Base-by-base conservation (phyloP, 2,797 vertebrate genomes). In the Cephalopachus bancanus region DNA sequence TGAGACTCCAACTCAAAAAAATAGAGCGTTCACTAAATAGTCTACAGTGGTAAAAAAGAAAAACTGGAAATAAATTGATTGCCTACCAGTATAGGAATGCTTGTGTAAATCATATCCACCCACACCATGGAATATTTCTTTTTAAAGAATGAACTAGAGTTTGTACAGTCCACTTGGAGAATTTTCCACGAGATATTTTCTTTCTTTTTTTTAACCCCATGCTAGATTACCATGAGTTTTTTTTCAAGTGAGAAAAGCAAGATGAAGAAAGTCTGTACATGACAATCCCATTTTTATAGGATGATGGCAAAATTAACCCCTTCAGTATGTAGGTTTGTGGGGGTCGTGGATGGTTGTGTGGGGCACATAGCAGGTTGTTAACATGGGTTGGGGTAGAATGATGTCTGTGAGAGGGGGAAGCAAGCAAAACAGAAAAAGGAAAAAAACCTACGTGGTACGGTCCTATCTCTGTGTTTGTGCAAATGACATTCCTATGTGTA, bases 401-500 rank as follows among this genome's bases (percentile, higher is more conserved):
- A 59, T 11, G 5, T 75, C 15, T 71, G 12, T 26, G 59, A 44
- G 69, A 86, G 37, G 37, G 69, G 55, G 57, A n/a, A 90, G 26
- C 22, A 37, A 71, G 44, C 37, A 83, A 72, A 80, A 44, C 55
- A 64, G 30, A 93, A 86, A 84, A 84, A 75, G 67, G 51, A 33
- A 62, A 33, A 62, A 67, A 9, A 33, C 72, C 69, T 17, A 16
- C 3, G 6, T n/a, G 51, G 51, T 71, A 33, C 3, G 62, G 79
- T 92, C 5, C 28, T 6, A 0, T 53, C 37, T 65, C 22, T 17
- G 12, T 81, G 20, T 60, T 78, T 83, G 14, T 94, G 7, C 74
- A 51, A 62, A 57, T 88, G 55, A 49, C 49, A 53, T 49, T 72
- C 10, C 98, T 93, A 94, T 98, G 98, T 95, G 98, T 94, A 94